Conservation (phyloP, 35 echinoderm and acorn worm species). For the Nesometra sesokonis region DNA sequence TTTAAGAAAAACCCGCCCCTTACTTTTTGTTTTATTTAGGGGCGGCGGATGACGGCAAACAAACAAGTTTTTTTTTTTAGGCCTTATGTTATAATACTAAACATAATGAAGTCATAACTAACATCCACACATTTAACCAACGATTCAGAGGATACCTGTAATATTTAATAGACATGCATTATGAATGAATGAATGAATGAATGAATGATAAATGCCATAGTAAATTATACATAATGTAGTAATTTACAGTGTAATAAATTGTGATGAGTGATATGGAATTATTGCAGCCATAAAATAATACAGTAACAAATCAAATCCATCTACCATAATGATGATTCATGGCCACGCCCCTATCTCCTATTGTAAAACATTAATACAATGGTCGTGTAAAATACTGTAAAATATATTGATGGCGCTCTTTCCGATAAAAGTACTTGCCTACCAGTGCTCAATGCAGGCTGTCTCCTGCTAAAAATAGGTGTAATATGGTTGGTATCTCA, state of each 20-base stretch:
- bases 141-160: too few species aligned
- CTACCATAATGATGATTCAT: not conserved
- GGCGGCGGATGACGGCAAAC: too few species aligned
- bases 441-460: not conserved
- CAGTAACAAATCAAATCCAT: not conserved
- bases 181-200: too few species aligned
- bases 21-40: too few species aligned
- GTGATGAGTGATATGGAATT: not conserved
- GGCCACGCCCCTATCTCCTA: not conserved
- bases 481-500: not conserved
- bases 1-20: too few species aligned
- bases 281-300: not conserved
- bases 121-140: too few species aligned
- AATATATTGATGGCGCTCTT: not conserved
- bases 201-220: too few species aligned
- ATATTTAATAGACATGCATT: too few species aligned
- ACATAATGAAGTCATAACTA: too few species aligned
- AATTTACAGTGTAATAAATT: not conserved
- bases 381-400: not conserved
- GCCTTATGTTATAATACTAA: too few species aligned
- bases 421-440: not conserved
- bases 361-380: not conserved
- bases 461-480: not conserved
- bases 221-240: not conserved
- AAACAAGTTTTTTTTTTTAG: too few species aligned